Evolutionary conservation across 2,888 invertebrate species (phyloP).

Genomic region (Leucoma salicis): DNA sequence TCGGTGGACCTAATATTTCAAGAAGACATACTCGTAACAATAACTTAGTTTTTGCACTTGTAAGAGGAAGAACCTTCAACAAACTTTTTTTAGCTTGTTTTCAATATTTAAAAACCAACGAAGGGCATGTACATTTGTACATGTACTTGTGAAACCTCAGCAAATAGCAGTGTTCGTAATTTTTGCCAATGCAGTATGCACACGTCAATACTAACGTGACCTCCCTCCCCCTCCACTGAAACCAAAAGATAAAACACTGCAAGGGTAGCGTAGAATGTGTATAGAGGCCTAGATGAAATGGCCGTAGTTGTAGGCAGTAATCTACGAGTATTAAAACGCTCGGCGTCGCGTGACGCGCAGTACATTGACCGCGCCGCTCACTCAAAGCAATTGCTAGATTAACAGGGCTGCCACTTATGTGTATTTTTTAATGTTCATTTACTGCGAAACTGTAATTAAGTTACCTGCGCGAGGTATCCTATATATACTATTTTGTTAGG

Average conservation of each 20-base stretch:
- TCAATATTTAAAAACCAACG: constrained; percentile 34
- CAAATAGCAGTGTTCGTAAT: constrained; percentile 65
- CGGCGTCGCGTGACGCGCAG: constrained; percentile 74
- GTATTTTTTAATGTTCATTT: not conserved
- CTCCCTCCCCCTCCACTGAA: constrained; percentile 28
- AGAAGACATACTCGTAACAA: too few species aligned
- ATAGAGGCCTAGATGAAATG: constrained; percentile 44
- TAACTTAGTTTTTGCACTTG: too few species aligned
- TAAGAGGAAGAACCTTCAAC: too few species aligned
- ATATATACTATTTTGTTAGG: too few species aligned
- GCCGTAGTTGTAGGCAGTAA: constrained; percentile 66
- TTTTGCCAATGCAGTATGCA: constrained; percentile 52
- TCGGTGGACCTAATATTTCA: too few species aligned
- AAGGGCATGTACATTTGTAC: too few species aligned
- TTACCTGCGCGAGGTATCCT: too few species aligned
- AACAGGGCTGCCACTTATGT: constrained; percentile 56
- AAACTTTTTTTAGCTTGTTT: too few species aligned
- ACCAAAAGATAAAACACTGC: not conserved
- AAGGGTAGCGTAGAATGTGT: constrained; percentile 15
- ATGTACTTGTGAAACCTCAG: constrained; percentile 58
- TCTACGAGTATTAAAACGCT: constrained; percentile 75
- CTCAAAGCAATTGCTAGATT: constrained; percentile 68
- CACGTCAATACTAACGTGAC: constrained; percentile 34
- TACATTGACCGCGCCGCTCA: constrained; percentile 72
- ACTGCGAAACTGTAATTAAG: not conserved